phyloP scores from a whole-genome alignment of 23 tunicate genomes.

The Ascidia mentula region DNA sequence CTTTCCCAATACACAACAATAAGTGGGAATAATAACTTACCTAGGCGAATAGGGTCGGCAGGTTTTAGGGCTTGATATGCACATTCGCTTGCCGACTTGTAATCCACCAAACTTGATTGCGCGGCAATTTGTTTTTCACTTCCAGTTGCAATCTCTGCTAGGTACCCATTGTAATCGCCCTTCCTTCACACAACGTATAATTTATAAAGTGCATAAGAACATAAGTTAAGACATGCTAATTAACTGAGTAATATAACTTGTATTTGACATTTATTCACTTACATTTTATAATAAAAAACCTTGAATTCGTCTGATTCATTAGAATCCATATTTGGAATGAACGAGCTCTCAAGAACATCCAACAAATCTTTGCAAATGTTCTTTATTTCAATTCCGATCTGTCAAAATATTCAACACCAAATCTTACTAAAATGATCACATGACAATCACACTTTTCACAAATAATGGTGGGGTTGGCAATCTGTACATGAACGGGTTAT shows the following conservation, averaged over 20 bases:
- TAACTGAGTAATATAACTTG: too few relatives aligned
- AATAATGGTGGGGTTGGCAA: too few relatives aligned
- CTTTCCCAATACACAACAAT: too few relatives aligned
- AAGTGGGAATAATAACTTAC: too few relatives aligned
- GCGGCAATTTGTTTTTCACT: slow-evolving; percentile 37
- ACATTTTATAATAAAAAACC: slow-evolving; percentile 72
- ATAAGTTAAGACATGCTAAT: background rate
- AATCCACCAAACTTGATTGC: slow-evolving; percentile 40
- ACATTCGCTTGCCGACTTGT: slow-evolving; percentile 27
- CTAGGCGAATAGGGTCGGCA: slow-evolving; percentile 56
- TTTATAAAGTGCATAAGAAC: background rate
- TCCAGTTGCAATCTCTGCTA: slow-evolving; percentile 51
- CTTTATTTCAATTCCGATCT: slow-evolving; percentile 49
- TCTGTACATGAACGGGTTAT: too few relatives aligned
- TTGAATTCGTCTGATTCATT: slow-evolving; percentile 70
- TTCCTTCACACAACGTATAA: slow-evolving; percentile 33
- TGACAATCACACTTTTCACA: too few relatives aligned
- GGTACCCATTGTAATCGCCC: slow-evolving; percentile 66
- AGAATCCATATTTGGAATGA: slow-evolving; percentile 20
- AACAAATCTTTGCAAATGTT: slow-evolving; percentile 38
- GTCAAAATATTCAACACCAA: too few relatives aligned
- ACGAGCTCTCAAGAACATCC: slow-evolving; percentile 20
- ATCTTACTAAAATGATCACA: too few relatives aligned
- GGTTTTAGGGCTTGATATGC: slow-evolving; percentile 16
- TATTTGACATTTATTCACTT: too few relatives aligned